Conservation (phyloP, 2,113 vertebrate genomes). For the Riparia riparia region DNA sequence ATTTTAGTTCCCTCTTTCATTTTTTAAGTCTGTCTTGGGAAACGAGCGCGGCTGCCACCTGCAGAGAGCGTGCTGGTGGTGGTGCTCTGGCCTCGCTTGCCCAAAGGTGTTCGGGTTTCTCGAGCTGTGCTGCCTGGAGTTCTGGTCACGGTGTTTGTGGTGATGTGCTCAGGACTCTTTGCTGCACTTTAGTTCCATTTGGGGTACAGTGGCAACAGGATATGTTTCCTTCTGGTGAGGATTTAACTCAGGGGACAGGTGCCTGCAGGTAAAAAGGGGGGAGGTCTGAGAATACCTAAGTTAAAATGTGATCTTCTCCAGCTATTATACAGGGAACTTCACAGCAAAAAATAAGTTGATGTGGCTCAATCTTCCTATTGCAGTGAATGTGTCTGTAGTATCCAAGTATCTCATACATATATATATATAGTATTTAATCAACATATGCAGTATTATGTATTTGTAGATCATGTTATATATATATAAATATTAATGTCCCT, state of each 20-base stretch:
- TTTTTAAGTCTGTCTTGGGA: background rate
- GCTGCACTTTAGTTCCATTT: background rate
- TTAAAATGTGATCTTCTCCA: background rate
- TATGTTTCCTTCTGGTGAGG: background rate
- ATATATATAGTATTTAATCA: background rate
- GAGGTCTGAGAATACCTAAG: background rate
- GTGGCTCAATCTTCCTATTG: background rate
- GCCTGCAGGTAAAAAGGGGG: background rate
- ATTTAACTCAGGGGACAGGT: background rate
- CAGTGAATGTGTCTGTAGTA: background rate
- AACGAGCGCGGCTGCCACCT: background rate
- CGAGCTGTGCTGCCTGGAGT: background rate
- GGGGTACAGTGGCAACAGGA: background rate
- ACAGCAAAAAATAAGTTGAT: background rate
- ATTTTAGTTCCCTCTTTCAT: background rate
- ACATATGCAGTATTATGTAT: too few relatives aligned
- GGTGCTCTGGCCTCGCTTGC: rapidly evolving
- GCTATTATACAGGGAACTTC: background rate
- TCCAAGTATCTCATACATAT: background rate
- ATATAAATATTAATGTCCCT: background rate
- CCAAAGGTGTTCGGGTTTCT: rapidly evolving
- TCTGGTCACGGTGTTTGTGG: rapidly evolving
- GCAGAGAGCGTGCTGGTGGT: background rate
- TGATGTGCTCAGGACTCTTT: background rate
- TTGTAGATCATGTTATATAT: background rate